Evolutionary conservation across 2,888 invertebrate genomes (phyloP).

Genomic region (Melieria crassipennis): DNA sequence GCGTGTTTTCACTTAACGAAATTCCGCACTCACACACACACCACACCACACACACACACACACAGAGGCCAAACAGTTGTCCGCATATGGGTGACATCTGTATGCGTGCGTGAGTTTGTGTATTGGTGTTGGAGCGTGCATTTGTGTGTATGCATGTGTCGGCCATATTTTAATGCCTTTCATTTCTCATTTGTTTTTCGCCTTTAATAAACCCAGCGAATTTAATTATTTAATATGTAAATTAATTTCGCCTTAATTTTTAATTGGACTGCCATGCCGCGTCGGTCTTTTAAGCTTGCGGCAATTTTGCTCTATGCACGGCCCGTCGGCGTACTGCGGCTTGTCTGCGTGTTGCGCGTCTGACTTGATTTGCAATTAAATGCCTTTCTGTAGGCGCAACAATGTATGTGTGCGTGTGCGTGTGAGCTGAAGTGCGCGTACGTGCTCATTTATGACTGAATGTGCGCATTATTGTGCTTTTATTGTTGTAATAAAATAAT

Average conservation of each 20-base stretch:
- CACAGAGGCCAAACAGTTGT: background rate
- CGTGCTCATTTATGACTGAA: background rate
- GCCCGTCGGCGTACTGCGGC: background rate
- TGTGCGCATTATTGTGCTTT: constrained; percentile 4
- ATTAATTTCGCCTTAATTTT: constrained; percentile 62
- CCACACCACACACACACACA: constrained; percentile 16
- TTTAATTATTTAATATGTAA: constrained; percentile 61
- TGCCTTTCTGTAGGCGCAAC: background rate
- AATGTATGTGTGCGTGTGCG: background rate
- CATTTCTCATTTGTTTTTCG: background rate
- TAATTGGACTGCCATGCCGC: constrained; percentile 54
- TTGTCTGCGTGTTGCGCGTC: background rate
- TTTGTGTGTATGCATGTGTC: background rate
- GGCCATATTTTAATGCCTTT: background rate
- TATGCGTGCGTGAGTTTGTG: constrained; percentile 25
- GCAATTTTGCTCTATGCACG: background rate
- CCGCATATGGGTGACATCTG: constrained; percentile 9
- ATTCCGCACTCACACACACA: background rate
- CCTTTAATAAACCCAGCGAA: constrained; percentile 56
- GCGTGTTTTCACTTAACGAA: too few relatives aligned
- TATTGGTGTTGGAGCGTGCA: constrained; percentile 6
- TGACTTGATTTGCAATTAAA: constrained; percentile 17
- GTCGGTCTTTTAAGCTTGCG: background rate
- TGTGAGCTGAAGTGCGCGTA: background rate
- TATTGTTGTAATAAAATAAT: constrained; percentile 13